Evolutionary conservation across 2,888 invertebrate genomes (phyloP).

Genomic region (Dione juno): DNA sequence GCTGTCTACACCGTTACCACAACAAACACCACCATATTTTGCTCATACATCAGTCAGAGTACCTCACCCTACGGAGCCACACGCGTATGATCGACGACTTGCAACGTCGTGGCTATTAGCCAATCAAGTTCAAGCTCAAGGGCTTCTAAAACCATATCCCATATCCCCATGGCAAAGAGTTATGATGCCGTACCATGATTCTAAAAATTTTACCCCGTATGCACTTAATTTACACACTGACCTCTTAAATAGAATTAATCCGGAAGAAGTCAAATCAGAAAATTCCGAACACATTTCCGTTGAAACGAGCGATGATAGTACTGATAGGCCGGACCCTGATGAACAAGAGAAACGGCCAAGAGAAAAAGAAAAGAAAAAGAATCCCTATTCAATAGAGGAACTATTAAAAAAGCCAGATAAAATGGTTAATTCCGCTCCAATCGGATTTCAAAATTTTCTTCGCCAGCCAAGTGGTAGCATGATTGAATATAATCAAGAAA

Average conservation of each 20-base stretch:
- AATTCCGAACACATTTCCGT: constrained; percentile 78
- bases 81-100: constrained; percentile 76
- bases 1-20: constrained; percentile 60
- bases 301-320: constrained; percentile 85
- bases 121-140: constrained; percentile 79
- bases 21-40: constrained; percentile 71
- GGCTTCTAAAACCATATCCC: constrained; percentile 78
- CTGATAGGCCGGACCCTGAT: constrained; percentile 79
- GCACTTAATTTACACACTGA: constrained; percentile 69
- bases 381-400: constrained; percentile 95
- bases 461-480: constrained; percentile 85
- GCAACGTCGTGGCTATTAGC: constrained; percentile 83
- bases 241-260: constrained; percentile 66
- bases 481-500: constrained; percentile 72
- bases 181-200: constrained; percentile 80
- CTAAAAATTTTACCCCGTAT: constrained; percentile 72
- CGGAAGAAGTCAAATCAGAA: constrained; percentile 75
- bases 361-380: constrained; percentile 86
- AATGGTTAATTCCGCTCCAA: constrained; percentile 69
- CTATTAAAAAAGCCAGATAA: constrained; percentile 91
- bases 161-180: constrained; percentile 84
- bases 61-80: constrained; percentile 66
- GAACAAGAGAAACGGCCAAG: constrained; percentile 63
- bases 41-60: constrained; percentile 72
- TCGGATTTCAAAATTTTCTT: constrained; percentile 73